Evolutionary conservation across 2,113 vertebrate genomes (phyloP).

Genomic region (Epinephelus fuscoguttatus): DNA sequence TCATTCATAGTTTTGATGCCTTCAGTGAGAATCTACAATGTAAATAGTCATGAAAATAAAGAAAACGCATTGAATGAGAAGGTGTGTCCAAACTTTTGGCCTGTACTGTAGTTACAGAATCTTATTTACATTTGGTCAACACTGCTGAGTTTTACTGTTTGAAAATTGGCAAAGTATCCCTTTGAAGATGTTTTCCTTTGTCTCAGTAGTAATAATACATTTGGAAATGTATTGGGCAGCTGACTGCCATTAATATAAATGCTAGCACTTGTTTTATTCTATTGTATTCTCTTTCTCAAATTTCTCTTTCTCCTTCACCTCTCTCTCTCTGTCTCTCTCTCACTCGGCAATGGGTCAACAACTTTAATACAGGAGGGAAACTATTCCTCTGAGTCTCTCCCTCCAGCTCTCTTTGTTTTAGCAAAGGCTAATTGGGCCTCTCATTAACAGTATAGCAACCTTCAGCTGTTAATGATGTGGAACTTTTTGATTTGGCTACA

Average conservation of each 20-base stretch:
- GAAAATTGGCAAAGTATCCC: too few relatives aligned
- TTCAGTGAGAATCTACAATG: too few relatives aligned
- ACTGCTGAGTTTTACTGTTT: too few relatives aligned
- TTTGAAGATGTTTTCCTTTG: background rate
- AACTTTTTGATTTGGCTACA: constrained; percentile 82
- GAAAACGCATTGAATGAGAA: too few relatives aligned
- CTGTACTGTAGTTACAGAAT: too few relatives aligned
- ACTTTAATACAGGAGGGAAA: constrained; percentile 45
- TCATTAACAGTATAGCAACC: constrained; percentile 80
- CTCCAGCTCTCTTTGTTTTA: constrained; percentile 53
- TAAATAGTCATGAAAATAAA: too few relatives aligned
- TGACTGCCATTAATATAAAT: background rate
- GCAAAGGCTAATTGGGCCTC: constrained; percentile 80
- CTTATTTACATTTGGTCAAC: too few relatives aligned
- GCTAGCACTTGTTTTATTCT: background rate
- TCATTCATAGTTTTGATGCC: too few relatives aligned
- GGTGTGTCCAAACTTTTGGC: too few relatives aligned
- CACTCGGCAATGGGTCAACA: constrained; percentile 65
- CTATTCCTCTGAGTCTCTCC: constrained; percentile 51
- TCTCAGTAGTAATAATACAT: background rate
- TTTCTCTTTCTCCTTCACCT: background rate
- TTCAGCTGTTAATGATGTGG: constrained; percentile 78
- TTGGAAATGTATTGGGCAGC: background rate
- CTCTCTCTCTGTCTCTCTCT: background rate
- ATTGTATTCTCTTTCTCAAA: background rate